These are phyloP conservation scores for Porites lobata DNA, from an alignment of 92 coral and sea anemone genomes.

Conservation along the genomic window DNA sequence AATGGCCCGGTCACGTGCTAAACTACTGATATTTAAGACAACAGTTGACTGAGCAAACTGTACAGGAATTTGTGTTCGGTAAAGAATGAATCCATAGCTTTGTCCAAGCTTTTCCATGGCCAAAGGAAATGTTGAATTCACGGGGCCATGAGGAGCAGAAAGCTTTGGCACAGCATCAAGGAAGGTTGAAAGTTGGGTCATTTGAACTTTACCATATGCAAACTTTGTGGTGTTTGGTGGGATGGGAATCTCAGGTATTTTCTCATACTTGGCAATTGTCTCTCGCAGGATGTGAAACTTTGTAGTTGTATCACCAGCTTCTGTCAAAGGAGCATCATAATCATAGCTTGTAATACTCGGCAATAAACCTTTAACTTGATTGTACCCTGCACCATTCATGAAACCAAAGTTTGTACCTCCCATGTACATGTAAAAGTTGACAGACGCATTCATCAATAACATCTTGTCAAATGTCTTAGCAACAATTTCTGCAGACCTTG, in stretches of 20 bases:
- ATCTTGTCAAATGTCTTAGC: slow-evolving; percentile 81
- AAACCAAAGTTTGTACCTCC: slow-evolving; percentile 98
- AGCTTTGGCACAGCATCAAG: slow-evolving; percentile 73
- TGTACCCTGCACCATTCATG: slow-evolving; percentile 83
- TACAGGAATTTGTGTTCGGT: slow-evolving; percentile 81
- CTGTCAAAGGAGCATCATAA: slow-evolving; percentile 94
- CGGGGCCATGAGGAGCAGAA: slow-evolving; percentile 66
- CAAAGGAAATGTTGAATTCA: slow-evolving; percentile 67
- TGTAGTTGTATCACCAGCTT: slow-evolving; percentile 94
- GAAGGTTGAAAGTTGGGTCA: slow-evolving; percentile 61
- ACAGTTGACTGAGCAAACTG: slow-evolving; percentile 65
- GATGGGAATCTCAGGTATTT: slow-evolving; percentile 78
- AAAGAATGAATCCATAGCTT: slow-evolving; percentile 90
- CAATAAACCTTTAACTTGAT: slow-evolving; percentile 36
- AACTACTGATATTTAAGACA: slow-evolving; percentile 66
- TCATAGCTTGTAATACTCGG: slow-evolving; percentile 95
- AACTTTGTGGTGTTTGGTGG: slow-evolving; percentile 94
- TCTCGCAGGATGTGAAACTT: slow-evolving; percentile 80
- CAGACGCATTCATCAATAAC: slow-evolving; percentile 88
- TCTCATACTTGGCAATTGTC: slow-evolving; percentile 75
- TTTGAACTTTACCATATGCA: slow-evolving; percentile 84
- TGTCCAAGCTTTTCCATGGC: slow-evolving; percentile 96
- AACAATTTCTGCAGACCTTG: slow-evolving; percentile 57
- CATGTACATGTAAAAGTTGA: slow-evolving; percentile 94
- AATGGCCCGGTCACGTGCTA: slow-evolving; percentile 89